Evolutionary conservation across 2,797 vertebrate genomes (phyloP).

Genomic region (Anolis apletophallus): DNA sequence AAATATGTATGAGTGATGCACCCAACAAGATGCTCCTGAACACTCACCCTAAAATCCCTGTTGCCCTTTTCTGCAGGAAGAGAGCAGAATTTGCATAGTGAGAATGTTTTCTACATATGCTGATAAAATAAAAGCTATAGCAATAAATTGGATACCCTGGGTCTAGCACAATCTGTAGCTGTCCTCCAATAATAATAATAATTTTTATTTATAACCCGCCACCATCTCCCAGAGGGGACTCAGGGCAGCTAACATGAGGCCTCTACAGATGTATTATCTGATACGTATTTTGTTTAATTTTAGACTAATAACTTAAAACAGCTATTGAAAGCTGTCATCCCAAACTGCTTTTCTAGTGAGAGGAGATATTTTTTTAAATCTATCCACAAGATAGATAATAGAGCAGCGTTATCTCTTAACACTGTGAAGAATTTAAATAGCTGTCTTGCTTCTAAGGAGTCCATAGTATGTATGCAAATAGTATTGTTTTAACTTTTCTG

Average conservation of each 20-base stretch:
- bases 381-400: slow-evolving; percentile 47
- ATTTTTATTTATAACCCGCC: no score
- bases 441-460: slow-evolving; percentile 49
- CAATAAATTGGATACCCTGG: slow-evolving; percentile 64
- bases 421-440: slow-evolving; percentile 58
- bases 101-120: slow-evolving; percentile 48
- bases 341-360: slow-evolving; percentile 58
- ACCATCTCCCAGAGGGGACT: no score
- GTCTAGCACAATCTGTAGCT: slow-evolving; percentile 61
- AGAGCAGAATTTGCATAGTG: slow-evolving; percentile 50
- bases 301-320: slow-evolving; percentile 46
- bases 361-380: slow-evolving; percentile 69
- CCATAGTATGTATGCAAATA: slow-evolving; percentile 51
- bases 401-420: slow-evolving; percentile 62
- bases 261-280: slow-evolving; percentile 58
- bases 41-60: slow-evolving; percentile 40
- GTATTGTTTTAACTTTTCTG: slow-evolving; percentile 56
- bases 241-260: no score
- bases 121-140: slow-evolving; percentile 32
- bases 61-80: slow-evolving; percentile 55
- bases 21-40: slow-evolving; percentile 38
- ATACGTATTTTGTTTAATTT: slow-evolving; percentile 50
- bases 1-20: slow-evolving; percentile 36
- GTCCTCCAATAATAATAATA: no score
- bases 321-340: slow-evolving; percentile 61